Percentiles rank a stretch among this genome's conserved stretches.
Evolutionary conservation across 2,888 invertebrate species (phyloP).

Genomic region (Anthophora plumipes): DNA sequence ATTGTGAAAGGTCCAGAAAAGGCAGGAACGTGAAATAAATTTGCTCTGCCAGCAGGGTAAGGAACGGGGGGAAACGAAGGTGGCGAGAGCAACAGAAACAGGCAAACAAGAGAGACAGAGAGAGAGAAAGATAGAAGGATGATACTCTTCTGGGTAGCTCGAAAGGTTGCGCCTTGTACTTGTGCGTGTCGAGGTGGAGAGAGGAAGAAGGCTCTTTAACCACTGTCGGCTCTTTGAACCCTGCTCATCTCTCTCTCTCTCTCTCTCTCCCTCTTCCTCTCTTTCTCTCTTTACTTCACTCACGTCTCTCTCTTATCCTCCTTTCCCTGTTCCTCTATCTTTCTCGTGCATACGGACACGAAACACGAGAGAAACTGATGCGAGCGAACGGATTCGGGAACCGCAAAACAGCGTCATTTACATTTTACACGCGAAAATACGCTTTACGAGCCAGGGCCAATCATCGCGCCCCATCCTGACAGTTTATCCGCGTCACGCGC

Average conservation of each 20-base stretch:
- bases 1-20: slow-evolving; percentile 85
- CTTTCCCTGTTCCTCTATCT: slow-evolving; percentile 47
- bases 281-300: slow-evolving; percentile 25
- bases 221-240: slow-evolving; percentile 84
- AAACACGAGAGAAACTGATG: slow-evolving; percentile 53
- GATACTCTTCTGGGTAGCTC: slow-evolving; percentile 70
- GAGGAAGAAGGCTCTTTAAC: slow-evolving; percentile 81
- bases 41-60: slow-evolving; percentile 74
- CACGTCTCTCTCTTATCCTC: slow-evolving; percentile 33
- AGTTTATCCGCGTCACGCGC: slow-evolving; percentile 71
- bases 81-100: slow-evolving; percentile 37
- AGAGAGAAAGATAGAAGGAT: slow-evolving; percentile 55
- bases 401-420: slow-evolving; percentile 78
- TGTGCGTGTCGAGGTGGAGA: slow-evolving; percentile 75
- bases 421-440: slow-evolving; percentile 82
- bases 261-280: not conserved
- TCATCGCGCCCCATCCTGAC: slow-evolving; percentile 77
- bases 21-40: slow-evolving; percentile 83
- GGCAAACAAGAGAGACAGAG: slow-evolving; percentile 17
- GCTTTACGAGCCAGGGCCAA: slow-evolving; percentile 79
- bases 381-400: slow-evolving; percentile 46
- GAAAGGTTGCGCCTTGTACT: slow-evolving; percentile 75
- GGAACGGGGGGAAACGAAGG: slow-evolving; percentile 51
- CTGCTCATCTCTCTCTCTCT: slow-evolving; percentile 57
- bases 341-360: slow-evolving; percentile 44